A percentile compares a stretch with the other conserved stretches of the same genome.
phyloP scores from a whole-genome alignment of 2,797 vertebrate species.

The Tragopan temminckii region DNA sequence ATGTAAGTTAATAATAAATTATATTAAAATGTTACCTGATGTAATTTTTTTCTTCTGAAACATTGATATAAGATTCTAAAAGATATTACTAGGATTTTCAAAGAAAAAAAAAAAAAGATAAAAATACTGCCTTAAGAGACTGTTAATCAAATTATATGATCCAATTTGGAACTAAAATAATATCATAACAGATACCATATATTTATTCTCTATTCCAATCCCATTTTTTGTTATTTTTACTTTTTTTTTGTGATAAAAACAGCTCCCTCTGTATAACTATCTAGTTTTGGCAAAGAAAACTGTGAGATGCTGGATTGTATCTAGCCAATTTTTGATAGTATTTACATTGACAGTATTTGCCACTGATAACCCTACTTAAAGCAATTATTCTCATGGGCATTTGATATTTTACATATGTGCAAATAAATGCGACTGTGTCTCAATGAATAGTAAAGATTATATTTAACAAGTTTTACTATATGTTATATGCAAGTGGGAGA shows the following conservation, averaged over 20 bases:
- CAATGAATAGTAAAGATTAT: not conserved
- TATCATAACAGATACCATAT: not conserved
- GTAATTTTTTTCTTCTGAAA: not conserved
- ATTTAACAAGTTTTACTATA: not conserved
- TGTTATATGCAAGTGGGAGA: not conserved
- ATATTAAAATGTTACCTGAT: not conserved
- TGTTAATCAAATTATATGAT: not conserved
- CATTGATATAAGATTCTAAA: not conserved
- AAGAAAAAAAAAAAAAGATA: not conserved
- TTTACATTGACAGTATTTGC: not conserved
- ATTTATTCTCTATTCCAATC: not conserved
- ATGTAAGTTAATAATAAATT: not conserved
- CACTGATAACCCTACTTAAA: not conserved
- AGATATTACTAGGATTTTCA: not conserved
- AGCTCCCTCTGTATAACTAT: not conserved
- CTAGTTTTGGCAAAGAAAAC: not conserved
- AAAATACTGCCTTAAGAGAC: not conserved
- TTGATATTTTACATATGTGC: fast-evolving
- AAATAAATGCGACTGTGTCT: not conserved
- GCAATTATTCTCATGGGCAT: not conserved
- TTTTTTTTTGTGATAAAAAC: not conserved
- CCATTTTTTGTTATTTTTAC: not conserved
- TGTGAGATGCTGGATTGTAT: not conserved
- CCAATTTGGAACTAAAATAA: not conserved
- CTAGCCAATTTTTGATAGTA: not conserved